A percentile compares a stretch with the other conserved stretches of the same genome.
Evolutionary conservation across 1,140 invertebrate genomes (phyloP).

Genomic region (Drosophila quadrilineata): DNA sequence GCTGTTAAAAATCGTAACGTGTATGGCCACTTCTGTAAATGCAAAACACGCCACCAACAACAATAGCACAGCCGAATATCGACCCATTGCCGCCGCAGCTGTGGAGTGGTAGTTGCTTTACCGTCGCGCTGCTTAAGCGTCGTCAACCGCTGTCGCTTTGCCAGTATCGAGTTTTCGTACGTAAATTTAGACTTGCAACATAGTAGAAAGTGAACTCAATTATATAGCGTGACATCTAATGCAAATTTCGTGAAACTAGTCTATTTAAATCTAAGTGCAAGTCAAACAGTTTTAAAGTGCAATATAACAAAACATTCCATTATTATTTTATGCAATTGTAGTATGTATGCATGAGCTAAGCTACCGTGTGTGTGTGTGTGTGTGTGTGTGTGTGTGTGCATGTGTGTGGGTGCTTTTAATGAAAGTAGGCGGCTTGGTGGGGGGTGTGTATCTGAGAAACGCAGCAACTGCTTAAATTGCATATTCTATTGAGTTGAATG

Average conservation of each 20-base stretch:
- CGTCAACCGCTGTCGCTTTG: slow-evolving; percentile 19
- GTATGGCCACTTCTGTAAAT: background rate
- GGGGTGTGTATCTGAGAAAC: slow-evolving; percentile 40
- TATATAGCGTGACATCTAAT: background rate
- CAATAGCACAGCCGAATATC: slow-evolving; percentile 35
- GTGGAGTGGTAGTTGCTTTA: slow-evolving; percentile 39
- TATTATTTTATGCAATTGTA: too few relatives aligned
- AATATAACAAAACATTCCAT: too few relatives aligned
- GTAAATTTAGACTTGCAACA: slow-evolving; percentile 24
- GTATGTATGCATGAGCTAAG: slow-evolving; percentile 2
- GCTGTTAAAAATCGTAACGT: slow-evolving; percentile 7
- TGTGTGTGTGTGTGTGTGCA: slow-evolving; percentile 4
- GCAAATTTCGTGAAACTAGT: slow-evolving; percentile 4
- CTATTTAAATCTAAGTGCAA: too few relatives aligned
- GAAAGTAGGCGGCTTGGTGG: background rate
- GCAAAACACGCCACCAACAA: slow-evolving; percentile 12
- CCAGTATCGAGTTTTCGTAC: slow-evolving; percentile 40
- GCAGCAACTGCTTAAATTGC: slow-evolving; percentile 46
- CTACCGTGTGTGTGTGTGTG: background rate
- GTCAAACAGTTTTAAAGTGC: too few relatives aligned
- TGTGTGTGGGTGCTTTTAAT: background rate
- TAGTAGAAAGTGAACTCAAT: slow-evolving; percentile 35
- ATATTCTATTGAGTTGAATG: slow-evolving; percentile 45
- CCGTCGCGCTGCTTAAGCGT: slow-evolving; percentile 36
- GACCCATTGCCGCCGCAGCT: slow-evolving; percentile 28